These are phyloP conservation scores for Amphiura filiformis DNA, from an alignment of 35 echinoderm and acorn worm genomes.

Conservation along the genomic window DNA sequence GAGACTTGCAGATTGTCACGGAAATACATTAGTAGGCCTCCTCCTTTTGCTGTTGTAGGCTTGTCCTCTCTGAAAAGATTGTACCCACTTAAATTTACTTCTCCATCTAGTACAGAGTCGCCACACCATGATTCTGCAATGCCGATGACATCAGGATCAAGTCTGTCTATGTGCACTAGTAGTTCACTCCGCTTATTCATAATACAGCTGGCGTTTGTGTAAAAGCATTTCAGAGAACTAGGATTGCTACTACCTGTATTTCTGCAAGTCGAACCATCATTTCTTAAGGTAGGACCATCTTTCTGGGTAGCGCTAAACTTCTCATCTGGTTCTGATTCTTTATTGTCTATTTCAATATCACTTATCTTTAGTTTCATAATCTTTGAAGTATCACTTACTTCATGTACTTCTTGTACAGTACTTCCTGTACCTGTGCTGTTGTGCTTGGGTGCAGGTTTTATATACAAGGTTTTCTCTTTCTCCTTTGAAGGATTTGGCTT, in stretches of 20 bases:
- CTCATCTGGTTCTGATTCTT: not conserved
- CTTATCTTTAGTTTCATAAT: not conserved
- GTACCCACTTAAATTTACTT: not conserved
- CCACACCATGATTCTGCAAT: slow-evolving; percentile 9
- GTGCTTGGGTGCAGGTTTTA: not conserved
- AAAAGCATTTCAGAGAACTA: not conserved
- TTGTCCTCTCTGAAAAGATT: slow-evolving; percentile 8
- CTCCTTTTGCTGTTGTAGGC: not conserved
- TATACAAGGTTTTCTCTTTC: not conserved
- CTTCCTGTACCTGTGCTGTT: not conserved
- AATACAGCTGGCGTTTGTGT: slow-evolving; percentile 11
- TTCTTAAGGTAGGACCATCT: not conserved
- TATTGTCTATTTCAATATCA: not conserved
- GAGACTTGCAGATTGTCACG: not conserved
- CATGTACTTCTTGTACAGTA: not conserved
- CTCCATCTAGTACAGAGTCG: not conserved
- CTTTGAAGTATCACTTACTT: not conserved
- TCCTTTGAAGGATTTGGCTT: not conserved
- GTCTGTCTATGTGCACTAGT: not conserved
- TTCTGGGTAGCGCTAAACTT: not conserved
- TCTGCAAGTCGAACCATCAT: not conserved
- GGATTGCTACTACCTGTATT: not conserved
- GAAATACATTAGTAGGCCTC: not conserved
- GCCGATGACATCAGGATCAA: not conserved
- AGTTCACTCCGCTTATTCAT: not conserved